These are phyloP conservation scores for Reticulitermes lucifugus DNA, from an alignment of 2,888 invertebrate genomes.

Conservation along the genomic window DNA sequence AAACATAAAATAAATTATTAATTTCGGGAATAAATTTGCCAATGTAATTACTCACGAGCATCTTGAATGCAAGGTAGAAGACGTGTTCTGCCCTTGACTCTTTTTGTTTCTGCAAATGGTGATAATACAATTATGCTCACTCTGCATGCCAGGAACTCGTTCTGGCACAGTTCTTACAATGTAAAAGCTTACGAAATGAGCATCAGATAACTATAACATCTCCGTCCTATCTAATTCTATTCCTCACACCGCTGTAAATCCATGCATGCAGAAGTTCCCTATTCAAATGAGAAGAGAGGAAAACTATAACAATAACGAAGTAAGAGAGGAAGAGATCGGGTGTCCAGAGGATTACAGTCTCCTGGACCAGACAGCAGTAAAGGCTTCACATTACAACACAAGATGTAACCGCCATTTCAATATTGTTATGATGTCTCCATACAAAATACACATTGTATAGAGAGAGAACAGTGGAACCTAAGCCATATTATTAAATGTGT, in stretches of 20 bases:
- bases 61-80: neutral
- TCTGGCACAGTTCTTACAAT: conserved; percentile 3
- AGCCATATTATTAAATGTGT: neutral
- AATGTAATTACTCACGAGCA: neutral
- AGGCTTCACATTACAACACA: conserved; percentile 4
- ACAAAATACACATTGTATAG: conserved; percentile 9
- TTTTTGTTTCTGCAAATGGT: neutral
- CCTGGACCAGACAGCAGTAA: conserved; percentile 12
- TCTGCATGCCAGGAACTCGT: neutral
- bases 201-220: conserved; percentile 18
- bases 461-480: neutral
- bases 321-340: conserved; percentile 21
- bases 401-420: conserved; percentile 16
- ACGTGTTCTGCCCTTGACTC: neutral
- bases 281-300: conserved; percentile 25
- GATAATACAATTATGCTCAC: neutral
- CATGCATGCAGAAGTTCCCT: conserved; percentile 21
- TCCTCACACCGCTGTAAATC: conserved; percentile 16
- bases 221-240: conserved; percentile 11
- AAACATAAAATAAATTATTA: too few relatives aligned
- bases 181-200: conserved; percentile 21
- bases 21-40: too few relatives aligned
- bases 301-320: conserved; percentile 22
- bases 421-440: neutral
- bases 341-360: conserved; percentile 9